Evolutionary conservation across 1,140 invertebrate species (phyloP).

Genomic region (Notospermus geniculatus): DNA sequence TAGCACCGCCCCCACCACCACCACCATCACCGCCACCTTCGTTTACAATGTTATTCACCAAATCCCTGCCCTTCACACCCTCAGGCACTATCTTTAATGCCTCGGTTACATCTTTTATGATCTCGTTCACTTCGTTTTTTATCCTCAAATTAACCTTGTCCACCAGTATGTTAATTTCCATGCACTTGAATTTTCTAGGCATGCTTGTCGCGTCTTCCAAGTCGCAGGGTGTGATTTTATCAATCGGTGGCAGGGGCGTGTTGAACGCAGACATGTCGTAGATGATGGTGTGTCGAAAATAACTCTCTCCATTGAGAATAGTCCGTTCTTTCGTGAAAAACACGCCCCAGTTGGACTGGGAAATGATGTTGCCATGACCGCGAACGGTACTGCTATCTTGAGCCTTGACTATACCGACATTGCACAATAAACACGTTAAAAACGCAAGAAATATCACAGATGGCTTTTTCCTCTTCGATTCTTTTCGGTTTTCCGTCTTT

Average conservation of each 20-base stretch:
- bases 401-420: conserved; percentile 6
- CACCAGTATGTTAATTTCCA: conserved; percentile 10
- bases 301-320: conserved; percentile 9
- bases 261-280: conserved; percentile 6
- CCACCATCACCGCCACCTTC: conserved; percentile 2
- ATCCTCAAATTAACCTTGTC: conserved; percentile 3
- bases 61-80: conserved; percentile 3
- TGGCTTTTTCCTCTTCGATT: background rate
- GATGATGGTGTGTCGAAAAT: background rate
- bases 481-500: background rate
- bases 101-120: conserved; percentile 4
- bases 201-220: conserved; percentile 4
- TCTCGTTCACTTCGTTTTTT: conserved; percentile 7
- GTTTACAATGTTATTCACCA: conserved; percentile 3
- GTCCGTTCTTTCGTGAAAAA: conserved; percentile 4
- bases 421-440: background rate
- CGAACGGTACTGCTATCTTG: background rate
- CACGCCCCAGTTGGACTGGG: conserved; percentile 7
- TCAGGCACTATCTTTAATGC: background rate
- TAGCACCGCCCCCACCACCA: background rate
- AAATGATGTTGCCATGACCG: conserved; percentile 1
- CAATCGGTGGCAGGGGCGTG: conserved; percentile 2
- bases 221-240: conserved; percentile 4
- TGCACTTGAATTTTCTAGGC: conserved; percentile 7
- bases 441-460: background rate